Base-by-base conservation (phyloP, 2,113 vertebrate genomes). In the Parus major region DNA sequence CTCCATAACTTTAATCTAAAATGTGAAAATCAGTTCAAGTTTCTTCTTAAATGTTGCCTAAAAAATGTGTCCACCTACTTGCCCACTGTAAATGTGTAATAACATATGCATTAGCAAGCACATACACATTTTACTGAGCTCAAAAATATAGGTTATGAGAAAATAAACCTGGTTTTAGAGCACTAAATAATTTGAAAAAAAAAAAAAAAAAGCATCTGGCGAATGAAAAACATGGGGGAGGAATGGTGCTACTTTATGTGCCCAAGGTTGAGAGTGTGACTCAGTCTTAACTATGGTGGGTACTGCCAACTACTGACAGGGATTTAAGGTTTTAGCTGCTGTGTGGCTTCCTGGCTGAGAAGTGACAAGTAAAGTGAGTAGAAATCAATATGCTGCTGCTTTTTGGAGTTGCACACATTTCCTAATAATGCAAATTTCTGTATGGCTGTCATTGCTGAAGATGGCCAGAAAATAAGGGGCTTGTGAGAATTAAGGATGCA, bases 401-500 rank as follows among this genome's bases (percentile, higher is more conserved):
- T 91, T 75, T 50, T 88, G 68, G 47, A 60, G 36, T 60, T 76
- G 33, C 42, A 42, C 2, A 0, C 3, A 5, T 63, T 84, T 82
- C 47, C 83, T 42, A 72, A 73, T 65, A 84, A 92, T 87, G 65
- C 29, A 36, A 44, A 63, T 24, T 76, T 78, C 70, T 71, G 5
- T 44, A 36, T 72, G 65, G 41, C 55, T 53, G 13, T 71, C 36
- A 7, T 59, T 91, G 46, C 59, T 94, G 47, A 66, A 71, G 66
- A 82, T 59, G 24, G 55, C 86, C 46, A 46, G 78, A 46, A 88
- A 93, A 87, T 28, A 90, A 70, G 56, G 55, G 44, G 31, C 28
- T 82, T 70, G 28, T 87, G 85, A 89, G 87, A 64, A 66, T 66
- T 93, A 95, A 96, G 55, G 28, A 87, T 79, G 86, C 12, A 93